Evolutionary conservation across 2,797 vertebrate species (phyloP).

Genomic region (Natrix natrix): DNA sequence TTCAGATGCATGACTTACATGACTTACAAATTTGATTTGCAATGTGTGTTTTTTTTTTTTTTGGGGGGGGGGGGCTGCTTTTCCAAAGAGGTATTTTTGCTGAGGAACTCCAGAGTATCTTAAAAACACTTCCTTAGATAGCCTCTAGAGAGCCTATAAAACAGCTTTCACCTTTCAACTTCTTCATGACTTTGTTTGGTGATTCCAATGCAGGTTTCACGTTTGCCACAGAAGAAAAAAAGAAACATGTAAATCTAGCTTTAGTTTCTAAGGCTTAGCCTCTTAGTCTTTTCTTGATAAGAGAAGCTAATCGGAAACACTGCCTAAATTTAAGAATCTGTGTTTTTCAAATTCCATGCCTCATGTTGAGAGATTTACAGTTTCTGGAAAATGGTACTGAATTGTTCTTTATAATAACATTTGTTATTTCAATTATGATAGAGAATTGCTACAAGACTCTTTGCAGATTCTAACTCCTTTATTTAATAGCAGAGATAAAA

Average conservation of each 20-base stretch:
- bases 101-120: neutral
- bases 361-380: slow-evolving; percentile 7
- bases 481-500: slow-evolving; percentile 24
- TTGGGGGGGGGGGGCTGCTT: too few species aligned
- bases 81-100: neutral
- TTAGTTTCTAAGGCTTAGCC: neutral
- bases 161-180: neutral
- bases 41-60: neutral
- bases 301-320: slow-evolving; percentile 26
- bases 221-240: neutral
- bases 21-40: neutral
- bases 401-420: slow-evolving; percentile 19
- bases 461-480: neutral
- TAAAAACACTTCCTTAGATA: neutral
- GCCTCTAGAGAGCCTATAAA: neutral
- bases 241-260: neutral
- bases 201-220: neutral
- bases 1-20: neutral
- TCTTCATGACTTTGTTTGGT: neutral
- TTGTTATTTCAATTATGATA: slow-evolving; percentile 3
- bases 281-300: neutral
- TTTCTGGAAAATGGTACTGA: slow-evolving; percentile 7
- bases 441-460: slow-evolving; percentile 12
- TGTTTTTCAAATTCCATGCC: neutral
- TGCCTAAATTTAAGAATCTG: neutral